A percentile compares a stretch with the other conserved stretches of the same genome.
These are phyloP conservation scores for Panulirus ornatus DNA, from an alignment of 1,140 invertebrate species.

Conservation along the genomic window DNA sequence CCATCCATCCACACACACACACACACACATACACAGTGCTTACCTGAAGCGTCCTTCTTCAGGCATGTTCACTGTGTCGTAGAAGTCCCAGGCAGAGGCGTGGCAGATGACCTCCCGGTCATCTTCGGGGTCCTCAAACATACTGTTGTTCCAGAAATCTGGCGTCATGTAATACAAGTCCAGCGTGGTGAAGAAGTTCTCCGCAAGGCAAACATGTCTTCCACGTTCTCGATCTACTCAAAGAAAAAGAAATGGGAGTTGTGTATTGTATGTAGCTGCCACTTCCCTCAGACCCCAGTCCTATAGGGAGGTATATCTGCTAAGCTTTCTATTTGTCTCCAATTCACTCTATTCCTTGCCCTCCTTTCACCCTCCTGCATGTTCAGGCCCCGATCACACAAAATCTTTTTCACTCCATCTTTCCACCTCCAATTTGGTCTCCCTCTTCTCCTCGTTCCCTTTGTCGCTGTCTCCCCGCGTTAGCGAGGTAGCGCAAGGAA, in stretches of 20 bases:
- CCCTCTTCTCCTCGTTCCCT: too few species aligned
- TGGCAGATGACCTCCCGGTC: slow-evolving; percentile 84
- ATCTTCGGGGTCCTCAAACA: slow-evolving; percentile 80
- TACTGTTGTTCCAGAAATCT: slow-evolving; percentile 82
- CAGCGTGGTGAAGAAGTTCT: slow-evolving; percentile 48
- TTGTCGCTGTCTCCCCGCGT: too few species aligned
- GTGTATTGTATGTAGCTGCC: too few species aligned
- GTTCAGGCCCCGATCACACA: too few species aligned
- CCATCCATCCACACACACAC: background rate
- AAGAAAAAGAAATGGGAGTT: background rate
- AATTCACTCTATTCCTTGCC: background rate
- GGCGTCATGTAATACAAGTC: slow-evolving; percentile 87
- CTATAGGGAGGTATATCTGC: background rate
- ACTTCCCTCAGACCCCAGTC: too few species aligned
- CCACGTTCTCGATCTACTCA: background rate
- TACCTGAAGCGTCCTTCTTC: slow-evolving; percentile 81
- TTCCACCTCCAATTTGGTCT: too few species aligned
- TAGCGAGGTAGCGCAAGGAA: too few species aligned
- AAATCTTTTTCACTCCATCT: too few species aligned
- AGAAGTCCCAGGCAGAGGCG: slow-evolving; percentile 82
- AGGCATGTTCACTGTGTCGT: slow-evolving; percentile 89
- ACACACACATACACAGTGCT: background rate
- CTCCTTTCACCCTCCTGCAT: background rate
- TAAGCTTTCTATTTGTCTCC: too few species aligned
- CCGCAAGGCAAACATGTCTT: slow-evolving; percentile 35